A percentile compares a stretch with the other conserved stretches of the same genome.
Evolutionary conservation across 2,888 invertebrate genomes (phyloP).

Genomic region (Drosophila leonis): DNA sequence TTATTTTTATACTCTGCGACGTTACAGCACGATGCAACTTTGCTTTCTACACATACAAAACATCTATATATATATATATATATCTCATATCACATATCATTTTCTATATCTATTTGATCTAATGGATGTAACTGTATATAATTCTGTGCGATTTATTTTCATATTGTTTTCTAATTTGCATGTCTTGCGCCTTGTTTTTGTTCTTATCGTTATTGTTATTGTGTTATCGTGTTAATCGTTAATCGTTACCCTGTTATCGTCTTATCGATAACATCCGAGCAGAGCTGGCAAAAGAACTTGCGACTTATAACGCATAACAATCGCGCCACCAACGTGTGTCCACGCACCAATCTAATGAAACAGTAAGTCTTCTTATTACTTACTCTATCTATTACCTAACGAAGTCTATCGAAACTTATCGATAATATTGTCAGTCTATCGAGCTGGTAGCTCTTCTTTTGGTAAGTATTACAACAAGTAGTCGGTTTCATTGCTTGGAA

Average conservation of each 20-base stretch:
- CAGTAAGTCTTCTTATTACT: conserved; percentile 91
- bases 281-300: conserved; percentile 97
- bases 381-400: background rate
- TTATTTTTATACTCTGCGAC: conserved; percentile 11
- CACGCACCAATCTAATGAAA: conserved; percentile 97
- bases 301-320: conserved; percentile 97
- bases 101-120: background rate
- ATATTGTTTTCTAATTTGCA: conserved; percentile 56
- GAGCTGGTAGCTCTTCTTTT: background rate
- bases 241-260: conserved; percentile 11
- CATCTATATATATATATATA: background rate
- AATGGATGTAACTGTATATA: conserved; percentile 35
- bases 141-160: conserved; percentile 31
- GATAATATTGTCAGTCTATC: background rate
- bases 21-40: conserved; percentile 25
- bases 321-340: conserved; percentile 98
- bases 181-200: conserved; percentile 54
- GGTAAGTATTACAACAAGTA: conserved; percentile 20
- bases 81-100: conserved; percentile 2
- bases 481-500: background rate
- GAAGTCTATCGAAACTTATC: conserved; percentile 13
- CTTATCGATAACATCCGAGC: conserved; percentile 58
- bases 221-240: conserved; percentile 34
- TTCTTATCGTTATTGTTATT: conserved; percentile 33
- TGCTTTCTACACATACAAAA: conserved; percentile 14